Conservation (phyloP, 1,140 invertebrate species). For the Neuroterus valhalla region DNA sequence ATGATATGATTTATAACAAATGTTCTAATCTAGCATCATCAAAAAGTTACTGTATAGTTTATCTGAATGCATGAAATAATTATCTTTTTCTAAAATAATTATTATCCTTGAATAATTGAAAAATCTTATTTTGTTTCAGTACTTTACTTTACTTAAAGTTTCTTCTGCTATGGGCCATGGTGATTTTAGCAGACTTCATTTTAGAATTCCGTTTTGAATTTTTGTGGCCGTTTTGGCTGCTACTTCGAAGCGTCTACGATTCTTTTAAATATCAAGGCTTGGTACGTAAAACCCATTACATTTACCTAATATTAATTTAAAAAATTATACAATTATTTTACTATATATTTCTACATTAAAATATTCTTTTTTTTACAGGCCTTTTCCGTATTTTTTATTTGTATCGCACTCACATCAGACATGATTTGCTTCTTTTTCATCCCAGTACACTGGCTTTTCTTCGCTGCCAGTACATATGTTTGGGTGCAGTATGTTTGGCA, state of each 20-base stretch:
- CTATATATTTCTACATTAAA: slow-evolving; percentile 43
- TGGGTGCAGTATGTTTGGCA: slow-evolving; percentile 99
- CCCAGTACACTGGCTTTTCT: slow-evolving; percentile 98
- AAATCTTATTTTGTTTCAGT: slow-evolving; percentile 79
- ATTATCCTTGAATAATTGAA: too few species aligned
- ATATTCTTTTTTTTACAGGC: slow-evolving; percentile 82
- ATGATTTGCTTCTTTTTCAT: slow-evolving; percentile 99
- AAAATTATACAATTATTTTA: too few species aligned
- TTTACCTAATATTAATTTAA: too few species aligned
- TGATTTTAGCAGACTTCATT: slow-evolving; percentile 97
- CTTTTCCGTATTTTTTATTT: slow-evolving; percentile 98
- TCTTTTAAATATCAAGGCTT: slow-evolving; percentile 99
- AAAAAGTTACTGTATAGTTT: too few species aligned
- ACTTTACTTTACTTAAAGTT: slow-evolving; percentile 97
- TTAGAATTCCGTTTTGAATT: slow-evolving; percentile 99
- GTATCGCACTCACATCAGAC: slow-evolving; percentile 98
- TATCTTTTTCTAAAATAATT: too few species aligned
- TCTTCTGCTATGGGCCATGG: slow-evolving; percentile 94
- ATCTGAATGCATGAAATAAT: too few species aligned
- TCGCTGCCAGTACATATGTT: slow-evolving; percentile 98
- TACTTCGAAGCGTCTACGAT: slow-evolving; percentile 96
- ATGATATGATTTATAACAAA: too few species aligned
- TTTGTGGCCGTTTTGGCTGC: slow-evolving; percentile 98
- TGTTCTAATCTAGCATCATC: too few species aligned
- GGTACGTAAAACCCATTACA: slow-evolving; percentile 87